Conservation (phyloP, 2,113 vertebrate species). For the Piaya cayana region DNA sequence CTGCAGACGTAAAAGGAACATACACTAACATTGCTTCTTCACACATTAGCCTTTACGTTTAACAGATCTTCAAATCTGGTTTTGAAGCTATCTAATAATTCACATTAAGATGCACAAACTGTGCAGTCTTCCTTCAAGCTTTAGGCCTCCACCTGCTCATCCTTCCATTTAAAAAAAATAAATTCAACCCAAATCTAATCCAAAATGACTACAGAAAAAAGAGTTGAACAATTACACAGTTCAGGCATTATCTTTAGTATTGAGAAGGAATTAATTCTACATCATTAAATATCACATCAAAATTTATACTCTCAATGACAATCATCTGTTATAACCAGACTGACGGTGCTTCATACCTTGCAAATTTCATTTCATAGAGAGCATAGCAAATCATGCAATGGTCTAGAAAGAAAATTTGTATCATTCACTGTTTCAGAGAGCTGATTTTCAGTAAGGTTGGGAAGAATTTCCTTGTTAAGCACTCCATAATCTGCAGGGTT, state of each 20-base stretch:
- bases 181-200: background rate
- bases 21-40: background rate
- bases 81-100: background rate
- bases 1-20: background rate
- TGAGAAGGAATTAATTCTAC: background rate
- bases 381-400: background rate
- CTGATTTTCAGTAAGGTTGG: background rate
- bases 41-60: background rate
- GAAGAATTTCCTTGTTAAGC: background rate
- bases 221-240: background rate
- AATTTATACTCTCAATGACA: background rate
- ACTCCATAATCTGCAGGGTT: background rate
- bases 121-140: background rate
- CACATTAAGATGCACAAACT: background rate
- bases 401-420: background rate
- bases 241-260: background rate
- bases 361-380: background rate
- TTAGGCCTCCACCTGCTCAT: background rate
- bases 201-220: background rate
- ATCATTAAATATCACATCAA: background rate
- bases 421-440: background rate
- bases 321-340: background rate
- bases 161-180: background rate
- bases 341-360: background rate
- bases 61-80: background rate